Evolutionary conservation across 1,140 invertebrate genomes (phyloP), one percentile per base, ranked within the genome.

Genomic region (Drosophila neocordata): DNA sequence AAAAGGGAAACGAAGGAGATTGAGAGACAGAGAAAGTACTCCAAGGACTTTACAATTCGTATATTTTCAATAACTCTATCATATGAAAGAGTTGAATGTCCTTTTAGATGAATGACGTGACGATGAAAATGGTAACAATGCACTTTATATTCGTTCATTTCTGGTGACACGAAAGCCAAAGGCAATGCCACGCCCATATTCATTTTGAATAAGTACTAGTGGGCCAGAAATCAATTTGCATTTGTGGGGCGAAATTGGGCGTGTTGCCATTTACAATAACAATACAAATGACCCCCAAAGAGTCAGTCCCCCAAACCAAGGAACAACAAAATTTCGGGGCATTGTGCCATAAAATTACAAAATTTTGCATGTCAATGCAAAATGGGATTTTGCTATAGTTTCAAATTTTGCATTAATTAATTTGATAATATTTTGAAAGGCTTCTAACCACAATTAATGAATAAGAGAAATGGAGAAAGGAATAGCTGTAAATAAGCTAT

Each of bases 221-320:
- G 11, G 11, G 58, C 65, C 56, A 53, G 6, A 87, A 81, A 73
- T 80, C 69, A 77, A 85, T 84, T 84, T 80, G 52, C 77, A 77
- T 84, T 61, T 81, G 53, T 81, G 77, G 77, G 69, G 65, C 22
- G 12, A 38, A 52, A 12, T 6, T 62, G 58, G 72, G 82, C 73
- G 73, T 87, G 61, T 9, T 58, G 38, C 13, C 44, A 65, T 20
- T 48, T 48, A 71, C 58, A 75, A 82, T 60, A 75, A 71, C 77
- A 75, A 65, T 48, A 18, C 41, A 44, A 44, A 44, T 6, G 6
- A 8, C 37, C 37, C 37, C 37, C 11, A 37, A 12, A 11, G 12
- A n/a, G n/a, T n/a, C n/a, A n/a, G n/a, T 11, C 12, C 1, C 11
- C 11, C n/a, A n/a, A 22, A 48, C 55, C 57, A 15, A 64, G 48